Percentiles rank a stretch among this genome's conserved stretches.
These are phyloP conservation scores for Jaculus jaculus DNA, from an alignment of 2,113 vertebrate species.

Conservation along the genomic window DNA sequence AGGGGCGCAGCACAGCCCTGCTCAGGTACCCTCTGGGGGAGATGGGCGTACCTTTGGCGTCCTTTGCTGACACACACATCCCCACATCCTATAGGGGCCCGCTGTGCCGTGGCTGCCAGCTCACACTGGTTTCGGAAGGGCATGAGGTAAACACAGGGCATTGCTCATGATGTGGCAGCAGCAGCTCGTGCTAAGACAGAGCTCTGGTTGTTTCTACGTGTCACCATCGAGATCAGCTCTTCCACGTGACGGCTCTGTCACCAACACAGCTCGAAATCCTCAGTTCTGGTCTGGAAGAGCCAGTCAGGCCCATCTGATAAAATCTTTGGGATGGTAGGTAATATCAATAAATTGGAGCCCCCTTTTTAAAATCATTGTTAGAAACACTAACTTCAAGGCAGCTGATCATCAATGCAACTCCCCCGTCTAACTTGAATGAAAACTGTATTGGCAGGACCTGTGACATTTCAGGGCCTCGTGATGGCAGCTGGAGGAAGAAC, in stretches of 20 bases:
- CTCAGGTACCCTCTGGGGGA: fast-evolving
- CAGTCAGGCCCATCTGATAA: fast-evolving
- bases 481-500: neutral
- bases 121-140: neutral
- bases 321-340: fast-evolving
- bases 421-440: neutral
- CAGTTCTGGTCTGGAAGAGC: fast-evolving
- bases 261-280: fast-evolving
- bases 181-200: neutral
- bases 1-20: neutral
- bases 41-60: fast-evolving
- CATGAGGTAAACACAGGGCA: fast-evolving
- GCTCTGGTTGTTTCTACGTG: neutral
- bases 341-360: fast-evolving
- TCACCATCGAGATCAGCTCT: neutral
- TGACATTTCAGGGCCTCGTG: fast-evolving
- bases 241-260: fast-evolving
- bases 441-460: neutral
- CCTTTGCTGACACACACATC: neutral
- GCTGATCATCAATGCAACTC: neutral
- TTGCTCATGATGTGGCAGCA: neutral
- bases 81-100: fast-evolving
- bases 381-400: neutral
- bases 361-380: too few relatives aligned
- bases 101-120: fast-evolving